Base-by-base conservation (phyloP, 2,113 vertebrate species). In the Boleophthalmus pectinirostris region DNA sequence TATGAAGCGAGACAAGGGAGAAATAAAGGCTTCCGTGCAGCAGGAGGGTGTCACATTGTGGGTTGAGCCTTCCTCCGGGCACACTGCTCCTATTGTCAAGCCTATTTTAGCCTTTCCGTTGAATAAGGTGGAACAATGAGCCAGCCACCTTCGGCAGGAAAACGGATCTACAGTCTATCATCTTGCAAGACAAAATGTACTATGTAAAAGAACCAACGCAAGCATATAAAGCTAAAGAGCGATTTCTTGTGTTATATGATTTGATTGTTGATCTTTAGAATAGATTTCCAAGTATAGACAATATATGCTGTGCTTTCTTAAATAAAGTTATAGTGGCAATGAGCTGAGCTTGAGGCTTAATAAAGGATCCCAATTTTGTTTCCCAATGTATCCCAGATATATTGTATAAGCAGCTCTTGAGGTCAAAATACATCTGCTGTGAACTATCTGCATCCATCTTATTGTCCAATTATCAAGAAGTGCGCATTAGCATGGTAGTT, bases 61-160 rank as follows among this genome's bases (percentile, higher is more conserved):
- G 60, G 72, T 72, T 78, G 33, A 82, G 70, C 70, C 77, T 83
- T 81, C 84, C 72, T 57, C 38, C 49, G 18, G 66, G 71, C 82
- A 61, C 43, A 23, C 54, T 76, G 81, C 70, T 66, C 82, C 75
- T 77, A 73, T 82, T 83, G 87, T 82, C 78, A 75, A 82, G 70
- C 64, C 84, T 91, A 90, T 92, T 92, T 90, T 85, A 75, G 82
- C 78, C 58, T 78, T 85, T 90, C 81, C 85, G 79, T 85, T 71
- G 61, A 77, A 16, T 66, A 21, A 66, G 29, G 49, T 72, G 54
- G 76, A 84, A 90, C 87, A 91, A 91, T 87, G 78, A 75, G 74
- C 35, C 29, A 56, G 69, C 64, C 71, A 70, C 72, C 61, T 70
- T 18, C 49, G 70, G 43, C 72, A 76, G 87, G 85, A 90, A 85